Evolutionary conservation across 2,113 vertebrate species (phyloP), one percentile per base, ranked within the genome.

Genomic region (Dolichotis patagonum): DNA sequence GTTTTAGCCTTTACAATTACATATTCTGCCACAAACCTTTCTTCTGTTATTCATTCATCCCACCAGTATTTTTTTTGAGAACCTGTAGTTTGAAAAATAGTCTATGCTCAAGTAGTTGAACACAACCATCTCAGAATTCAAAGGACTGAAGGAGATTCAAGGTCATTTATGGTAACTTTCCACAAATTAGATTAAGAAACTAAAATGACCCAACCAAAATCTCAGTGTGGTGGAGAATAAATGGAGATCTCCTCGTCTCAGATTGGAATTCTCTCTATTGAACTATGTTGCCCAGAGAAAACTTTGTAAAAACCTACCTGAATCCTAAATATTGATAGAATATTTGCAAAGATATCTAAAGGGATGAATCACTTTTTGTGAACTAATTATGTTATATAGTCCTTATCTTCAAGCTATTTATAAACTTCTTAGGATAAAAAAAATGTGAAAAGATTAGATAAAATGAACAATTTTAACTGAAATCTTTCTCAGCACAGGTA

Each of bases 11-110:
- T 92, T 60, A 41, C 6, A 32, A 16, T 62, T 92, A 95, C 73
- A 69, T 63, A 60, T 60, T 82, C 28, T 92, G 5, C 60, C 77
- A 80, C 80, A 63, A n/a, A 28, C 32, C 16, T 85, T 93, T 93
- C 43, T 8, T 95, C 77, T 88, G 88, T 73, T 85, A 88, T 46
- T 90, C 43, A 65, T 80, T 91, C 67, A 88, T 73, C 73, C 60
- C 19, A 46, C 73, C 52, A 49, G 28, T 90, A 65, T 88, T 54
- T 54, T 54, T 54, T 38, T 80, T 81, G 16, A 85, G 46, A 54
- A 63, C 10, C 16, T 43, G 0, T 80, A 28, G 86, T 94, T 94
- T 92, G 54, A 22, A 77, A 87, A 87, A 19, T 49, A 84, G 26
- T 78, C 62, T 90, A 4, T 92, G 28, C 22, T 78, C n/a, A 86